These are phyloP conservation scores for Drosophila mimetica DNA, from an alignment of 2,888 invertebrate genomes.

Conservation along the genomic window DNA sequence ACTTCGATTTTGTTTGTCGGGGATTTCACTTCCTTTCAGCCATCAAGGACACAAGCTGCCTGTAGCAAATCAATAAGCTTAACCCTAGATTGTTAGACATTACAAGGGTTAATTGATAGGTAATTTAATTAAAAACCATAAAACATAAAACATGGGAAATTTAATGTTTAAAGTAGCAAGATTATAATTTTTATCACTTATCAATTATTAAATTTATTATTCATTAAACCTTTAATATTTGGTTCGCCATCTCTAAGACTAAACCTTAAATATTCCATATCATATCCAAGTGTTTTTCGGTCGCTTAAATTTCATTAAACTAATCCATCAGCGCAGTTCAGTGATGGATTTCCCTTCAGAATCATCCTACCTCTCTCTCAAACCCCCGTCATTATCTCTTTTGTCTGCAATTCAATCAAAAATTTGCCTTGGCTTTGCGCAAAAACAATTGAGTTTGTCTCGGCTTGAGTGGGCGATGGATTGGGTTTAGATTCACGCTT, in stretches of 20 bases:
- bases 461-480: constrained; percentile 24
- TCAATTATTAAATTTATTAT: too few relatives aligned
- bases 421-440: constrained; percentile 61
- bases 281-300: constrained; percentile 4
- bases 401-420: constrained; percentile 72
- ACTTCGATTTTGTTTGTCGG: constrained; percentile 33
- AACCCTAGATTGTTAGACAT: not conserved
- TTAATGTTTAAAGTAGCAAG: too few relatives aligned
- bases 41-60: constrained; percentile 23
- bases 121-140: constrained; percentile 4
- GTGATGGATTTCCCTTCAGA: constrained; percentile 24
- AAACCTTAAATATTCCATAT: constrained; percentile 32
- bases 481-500: constrained; percentile 28
- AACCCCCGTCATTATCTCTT: constrained; percentile 31
- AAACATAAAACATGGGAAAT: too few relatives aligned
- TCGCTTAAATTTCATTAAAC: constrained; percentile 58
- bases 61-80: constrained; percentile 58
- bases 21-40: constrained; percentile 26
- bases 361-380: not conserved
- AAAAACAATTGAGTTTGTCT: constrained; percentile 68
- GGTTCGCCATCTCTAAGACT: constrained; percentile 8
- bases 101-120: not conserved
- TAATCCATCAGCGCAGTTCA: constrained; percentile 67
- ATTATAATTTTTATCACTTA: too few relatives aligned
- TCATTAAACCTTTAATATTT: too few relatives aligned